Base-by-base conservation (phyloP, 2,888 invertebrate species). In the Netelia virgata region DNA sequence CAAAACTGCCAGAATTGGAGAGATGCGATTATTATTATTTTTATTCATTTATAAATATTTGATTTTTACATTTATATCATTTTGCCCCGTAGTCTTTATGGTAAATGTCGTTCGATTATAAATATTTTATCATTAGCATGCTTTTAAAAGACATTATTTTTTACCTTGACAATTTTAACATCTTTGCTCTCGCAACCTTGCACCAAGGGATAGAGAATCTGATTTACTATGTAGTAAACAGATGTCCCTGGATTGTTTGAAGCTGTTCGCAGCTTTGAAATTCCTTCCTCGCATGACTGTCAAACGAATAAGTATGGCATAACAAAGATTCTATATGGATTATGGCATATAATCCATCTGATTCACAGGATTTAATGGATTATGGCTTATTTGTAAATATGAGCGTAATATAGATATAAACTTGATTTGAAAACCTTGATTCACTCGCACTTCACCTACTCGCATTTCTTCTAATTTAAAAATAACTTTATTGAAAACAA, bases 121-220 rank as follows among this genome's bases (percentile, higher is more conserved):
- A 50, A 9, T 3, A 80, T 50, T 70, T 16, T 57, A 55, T 36
- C 1, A 53, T 14, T 18, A 6, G 11, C 11, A 43, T 8, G 16
- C 20, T 76, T 6, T 36, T 16, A 8, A 20, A 9, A 18, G 8
- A 9, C 10, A 14, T n/a, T 43, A 41, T 73, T 61, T 74, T 10
- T 86, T 94, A 97, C 97, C 96, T 97, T 97, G 72, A 99, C 98
- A 89, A 99, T 97, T 95, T 99, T 99, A 73, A 97, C 95, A 94
- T 99, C 98, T 94, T 98, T 99, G 36, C 99, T 98, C 93, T 99
- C 99, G 94, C 99, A 99, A 92, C 98, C 99, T 94, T 99, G 97
- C 47, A 99, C 97, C 88, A 99, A 95, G 0, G 99, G 99, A 94
- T 99, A 98, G 82, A 99, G 95, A 89, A 99, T 97, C 94, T 99